Evolutionary conservation across 2,888 invertebrate species (phyloP).

Genomic region (Nephrotoma guestfalica): DNA sequence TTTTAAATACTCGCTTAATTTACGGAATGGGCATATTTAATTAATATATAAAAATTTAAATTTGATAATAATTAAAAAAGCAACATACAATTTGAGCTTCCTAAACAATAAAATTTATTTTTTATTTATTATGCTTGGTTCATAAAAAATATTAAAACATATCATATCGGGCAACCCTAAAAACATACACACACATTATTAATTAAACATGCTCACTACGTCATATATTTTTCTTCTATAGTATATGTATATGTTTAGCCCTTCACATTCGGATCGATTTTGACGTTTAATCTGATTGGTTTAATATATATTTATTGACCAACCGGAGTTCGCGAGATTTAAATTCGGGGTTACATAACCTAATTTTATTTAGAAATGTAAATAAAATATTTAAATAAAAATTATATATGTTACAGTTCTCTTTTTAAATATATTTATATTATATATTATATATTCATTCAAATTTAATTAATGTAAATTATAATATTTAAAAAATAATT

Average conservation of each 20-base stretch:
- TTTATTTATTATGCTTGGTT: background rate
- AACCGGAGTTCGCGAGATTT: background rate
- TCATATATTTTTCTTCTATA: background rate
- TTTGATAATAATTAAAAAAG: background rate
- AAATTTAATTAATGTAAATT: background rate
- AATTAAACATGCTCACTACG: background rate
- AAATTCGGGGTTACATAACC: background rate
- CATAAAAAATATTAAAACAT: background rate
- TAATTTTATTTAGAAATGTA: background rate
- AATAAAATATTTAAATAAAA: background rate
- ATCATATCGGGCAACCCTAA: background rate
- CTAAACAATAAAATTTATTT: background rate
- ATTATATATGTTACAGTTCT: background rate
- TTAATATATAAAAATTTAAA: background rate
- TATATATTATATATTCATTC: background rate
- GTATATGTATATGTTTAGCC: background rate
- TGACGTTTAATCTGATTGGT: background rate
- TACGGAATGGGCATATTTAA: background rate
- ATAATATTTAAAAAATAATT: background rate
- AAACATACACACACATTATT: background rate
- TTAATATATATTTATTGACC: background rate
- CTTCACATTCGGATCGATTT: background rate
- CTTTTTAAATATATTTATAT: background rate
- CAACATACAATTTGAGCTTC: background rate
- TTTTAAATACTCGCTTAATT: constrained; percentile 1